These are phyloP conservation scores for Acrocyrtus sp. DNA, from an alignment of 2,888 invertebrate genomes.

Conservation along the genomic window DNA sequence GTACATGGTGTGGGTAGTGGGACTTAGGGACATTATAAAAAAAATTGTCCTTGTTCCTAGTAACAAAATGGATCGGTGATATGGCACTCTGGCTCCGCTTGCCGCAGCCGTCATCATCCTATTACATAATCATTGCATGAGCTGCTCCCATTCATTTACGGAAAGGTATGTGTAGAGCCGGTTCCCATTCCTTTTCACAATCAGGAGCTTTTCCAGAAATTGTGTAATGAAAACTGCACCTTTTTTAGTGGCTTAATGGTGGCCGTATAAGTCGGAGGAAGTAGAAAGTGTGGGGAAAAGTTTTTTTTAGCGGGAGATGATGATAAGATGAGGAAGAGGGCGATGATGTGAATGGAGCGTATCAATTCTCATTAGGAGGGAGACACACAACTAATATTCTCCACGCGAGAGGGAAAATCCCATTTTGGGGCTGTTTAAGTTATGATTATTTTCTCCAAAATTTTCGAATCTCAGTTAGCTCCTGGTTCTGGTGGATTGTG, in stretches of 20 bases:
- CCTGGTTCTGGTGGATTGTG: no score
- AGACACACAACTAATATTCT: no score
- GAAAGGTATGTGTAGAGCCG: neutral
- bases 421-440: slow-evolving; percentile 42
- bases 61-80: no score
- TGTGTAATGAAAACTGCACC: slow-evolving; percentile 6
- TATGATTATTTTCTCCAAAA: slow-evolving; percentile 35
- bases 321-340: no score
- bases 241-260: neutral
- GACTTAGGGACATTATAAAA: no score
- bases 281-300: neutral
- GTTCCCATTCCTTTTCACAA: slow-evolving; percentile 6
- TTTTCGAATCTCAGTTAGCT: slow-evolving; percentile 28
- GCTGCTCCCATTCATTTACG: slow-evolving; percentile 11
- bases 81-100: no score
- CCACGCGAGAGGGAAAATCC: no score
- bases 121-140: slow-evolving; percentile 25
- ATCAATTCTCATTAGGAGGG: slow-evolving; percentile 46
- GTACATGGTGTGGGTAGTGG: no score
- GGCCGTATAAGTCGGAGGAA: neutral
- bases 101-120: no score
- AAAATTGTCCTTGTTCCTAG: no score
- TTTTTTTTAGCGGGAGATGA: neutral
- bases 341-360: slow-evolving; percentile 34
- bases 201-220: no score